Conservation (phyloP, 1,140 invertebrate species). For the Bombus confusus region DNA sequence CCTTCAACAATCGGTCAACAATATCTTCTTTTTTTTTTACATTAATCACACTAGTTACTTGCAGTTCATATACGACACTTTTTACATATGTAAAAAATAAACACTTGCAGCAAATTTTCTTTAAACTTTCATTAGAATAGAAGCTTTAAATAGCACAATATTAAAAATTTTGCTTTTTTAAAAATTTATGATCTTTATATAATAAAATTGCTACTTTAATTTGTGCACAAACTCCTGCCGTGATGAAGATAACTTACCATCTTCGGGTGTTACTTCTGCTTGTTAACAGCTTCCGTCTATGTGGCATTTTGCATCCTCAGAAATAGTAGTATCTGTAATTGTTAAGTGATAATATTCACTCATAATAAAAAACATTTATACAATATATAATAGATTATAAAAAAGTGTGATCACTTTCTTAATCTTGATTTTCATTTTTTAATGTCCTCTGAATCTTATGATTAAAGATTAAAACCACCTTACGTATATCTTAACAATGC, state of each 20-base stretch:
- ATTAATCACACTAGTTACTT: slow-evolving; percentile 62
- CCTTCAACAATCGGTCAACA: slow-evolving; percentile 59
- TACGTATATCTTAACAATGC: slow-evolving; percentile 74
- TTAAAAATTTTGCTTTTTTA: slow-evolving; percentile 48
- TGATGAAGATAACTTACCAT: slow-evolving; percentile 79
- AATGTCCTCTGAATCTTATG: slow-evolving; percentile 40
- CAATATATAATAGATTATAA: not conserved
- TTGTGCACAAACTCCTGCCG: slow-evolving; percentile 64
- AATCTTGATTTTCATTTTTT: slow-evolving; percentile 25
- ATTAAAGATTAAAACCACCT: slow-evolving; percentile 78
- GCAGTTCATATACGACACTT: slow-evolving; percentile 62
- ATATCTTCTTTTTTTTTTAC: slow-evolving; percentile 53
- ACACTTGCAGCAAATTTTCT: slow-evolving; percentile 56
- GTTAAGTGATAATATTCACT: slow-evolving; percentile 24
- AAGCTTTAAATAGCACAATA: slow-evolving; percentile 50
- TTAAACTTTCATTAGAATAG: slow-evolving; percentile 58
- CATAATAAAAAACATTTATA: not conserved
- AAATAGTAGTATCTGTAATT: slow-evolving; percentile 66
- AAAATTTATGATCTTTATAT: slow-evolving; percentile 53
- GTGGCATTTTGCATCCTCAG: slow-evolving; percentile 47
- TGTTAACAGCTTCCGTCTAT: slow-evolving; percentile 29
- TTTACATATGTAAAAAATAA: slow-evolving; percentile 67
- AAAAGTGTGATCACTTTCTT: slow-evolving; percentile 27
- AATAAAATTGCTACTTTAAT: slow-evolving; percentile 56
- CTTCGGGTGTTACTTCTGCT: slow-evolving; percentile 65